Base-by-base conservation (phyloP, 2,888 invertebrate genomes). In the Meiosimyza platycephala region DNA sequence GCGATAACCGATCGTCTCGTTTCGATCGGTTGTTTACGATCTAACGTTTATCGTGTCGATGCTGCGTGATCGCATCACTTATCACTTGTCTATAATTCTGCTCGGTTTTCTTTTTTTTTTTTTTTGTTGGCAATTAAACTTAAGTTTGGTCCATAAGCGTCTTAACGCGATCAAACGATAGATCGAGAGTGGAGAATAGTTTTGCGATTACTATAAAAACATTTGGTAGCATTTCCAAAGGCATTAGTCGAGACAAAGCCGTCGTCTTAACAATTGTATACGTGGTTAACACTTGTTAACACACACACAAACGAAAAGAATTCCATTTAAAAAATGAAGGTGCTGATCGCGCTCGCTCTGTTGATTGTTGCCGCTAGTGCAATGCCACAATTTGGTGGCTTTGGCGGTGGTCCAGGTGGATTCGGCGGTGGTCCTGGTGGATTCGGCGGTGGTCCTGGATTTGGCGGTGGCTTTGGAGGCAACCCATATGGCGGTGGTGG, bases 321-420 rank as follows among this genome's bases (percentile, higher is more conserved):
- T 6, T n/a, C 54, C 6, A 54, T 62, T 6, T 15, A n/a, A 68
- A 75, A 75, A 6, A 84, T 84, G 84, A 84, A 83, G 75, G 76
- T 79, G 48, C 69, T 84, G 40, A 76, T 84, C 75, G 79, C 81
- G 48, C 69, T 84, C 15, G 79, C 81, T n/a, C 66, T 85, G 69
- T 48, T 78, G 64, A 77, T 84, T 74, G 83, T 82, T 47, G 82
- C 77, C 22, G 79, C 75, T 48, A 71, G 79, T 54, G 83, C 84
- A 3, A 6, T 79, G 73, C 84, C 81, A 0, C 80, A 82, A 57
- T 80, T 78, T 16, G 78, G 75, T 22, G 72, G 67, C 18, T 63
- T 52, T 6, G 65, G 60, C 15, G 76, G 59, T 48, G 72, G 72
- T 28, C n/a, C 7, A n/a, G n/a, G n/a, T n/a, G 76, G 75, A 7